Conservation (phyloP, 2,797 vertebrate genomes). For the Rhynchotus rufescens region DNA sequence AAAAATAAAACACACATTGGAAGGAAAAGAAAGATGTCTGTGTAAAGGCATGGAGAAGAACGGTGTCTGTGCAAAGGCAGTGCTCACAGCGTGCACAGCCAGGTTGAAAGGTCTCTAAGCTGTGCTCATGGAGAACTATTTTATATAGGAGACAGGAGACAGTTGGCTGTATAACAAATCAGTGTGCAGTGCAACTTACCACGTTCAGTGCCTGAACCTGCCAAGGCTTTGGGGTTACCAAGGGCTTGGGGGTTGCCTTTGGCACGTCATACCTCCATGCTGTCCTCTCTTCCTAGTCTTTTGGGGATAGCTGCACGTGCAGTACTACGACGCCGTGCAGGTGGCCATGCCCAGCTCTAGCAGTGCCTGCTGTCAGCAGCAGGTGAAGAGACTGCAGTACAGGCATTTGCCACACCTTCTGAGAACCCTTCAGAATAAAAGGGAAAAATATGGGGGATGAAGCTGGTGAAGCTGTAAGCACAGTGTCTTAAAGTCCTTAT, state of each 20-base stretch:
- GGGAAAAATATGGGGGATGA: background rate
- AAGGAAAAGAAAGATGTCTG: background rate
- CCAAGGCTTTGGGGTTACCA: background rate
- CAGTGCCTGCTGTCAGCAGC: background rate
- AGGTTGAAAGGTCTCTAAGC: background rate
- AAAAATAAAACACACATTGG: background rate
- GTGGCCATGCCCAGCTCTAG: background rate
- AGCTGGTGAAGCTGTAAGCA: background rate
- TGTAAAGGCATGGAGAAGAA: background rate
- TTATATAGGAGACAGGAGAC: background rate
- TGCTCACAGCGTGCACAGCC: background rate
- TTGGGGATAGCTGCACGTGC: background rate
- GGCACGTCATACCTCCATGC: background rate
- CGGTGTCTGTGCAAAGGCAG: background rate
- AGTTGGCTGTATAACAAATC: background rate
- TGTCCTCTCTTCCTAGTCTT: background rate
- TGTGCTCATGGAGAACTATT: background rate
- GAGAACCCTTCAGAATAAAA: background rate
- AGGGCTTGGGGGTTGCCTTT: background rate
- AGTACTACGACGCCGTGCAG: background rate
- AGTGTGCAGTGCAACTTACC: background rate
- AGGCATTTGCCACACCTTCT: background rate
- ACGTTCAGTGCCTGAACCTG: background rate
- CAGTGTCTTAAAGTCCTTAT: background rate
- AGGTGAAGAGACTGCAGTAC: accelerated